Evolutionary conservation across 2,113 vertebrate species (phyloP), one percentile per base, ranked within the genome.

Genomic region (Gasterosteus nipponicus): DNA sequence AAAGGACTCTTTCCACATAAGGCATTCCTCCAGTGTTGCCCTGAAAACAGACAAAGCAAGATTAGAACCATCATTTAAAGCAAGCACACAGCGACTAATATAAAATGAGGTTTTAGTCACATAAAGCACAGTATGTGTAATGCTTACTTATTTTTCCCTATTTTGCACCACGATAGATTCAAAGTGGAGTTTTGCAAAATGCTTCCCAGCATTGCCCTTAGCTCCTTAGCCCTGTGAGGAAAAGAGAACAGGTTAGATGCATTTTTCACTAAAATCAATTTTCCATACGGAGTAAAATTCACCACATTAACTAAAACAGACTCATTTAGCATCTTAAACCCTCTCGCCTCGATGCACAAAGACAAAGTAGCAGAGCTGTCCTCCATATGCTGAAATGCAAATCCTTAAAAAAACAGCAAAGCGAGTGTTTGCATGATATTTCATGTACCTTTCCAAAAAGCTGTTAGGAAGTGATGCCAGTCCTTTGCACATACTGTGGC

Each of bases 1-100:
- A 19, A 99, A 97, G 2, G 97, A 98, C 42, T 96, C 94, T 68
- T 92, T 96, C 97, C 97, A 98, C 68, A 83, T 91, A 0, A 96
- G 85, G 44, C 94, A 96, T 73, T 99, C 97, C 81, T 90, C 96
- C 64, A 95, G 91, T 35, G 93, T 93, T 47, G 94, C 93, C 91
- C 96, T 97, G 87, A 57, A 92, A 84, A 87, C 12, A 69, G 35
- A 73, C 3, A 39, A 53, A 62, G n/a, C 3, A 6, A 33, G 7
- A 3, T 92, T 75, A 86, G 81, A 75, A 5, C 1, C 10, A 10
- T 2, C 59, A 14, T 60, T 74, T 31, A 2, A 67, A 56, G n/a
- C 2, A 54, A 54, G 10, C 14, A 73, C 14, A 64, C 15, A 10
- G 18, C 15, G 0, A 15, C 4, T 33, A 29, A 35, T 41, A 22